Evolutionary conservation across 2,797 vertebrate species (phyloP).

Genomic region (Urosaurus nigricauda): DNA sequence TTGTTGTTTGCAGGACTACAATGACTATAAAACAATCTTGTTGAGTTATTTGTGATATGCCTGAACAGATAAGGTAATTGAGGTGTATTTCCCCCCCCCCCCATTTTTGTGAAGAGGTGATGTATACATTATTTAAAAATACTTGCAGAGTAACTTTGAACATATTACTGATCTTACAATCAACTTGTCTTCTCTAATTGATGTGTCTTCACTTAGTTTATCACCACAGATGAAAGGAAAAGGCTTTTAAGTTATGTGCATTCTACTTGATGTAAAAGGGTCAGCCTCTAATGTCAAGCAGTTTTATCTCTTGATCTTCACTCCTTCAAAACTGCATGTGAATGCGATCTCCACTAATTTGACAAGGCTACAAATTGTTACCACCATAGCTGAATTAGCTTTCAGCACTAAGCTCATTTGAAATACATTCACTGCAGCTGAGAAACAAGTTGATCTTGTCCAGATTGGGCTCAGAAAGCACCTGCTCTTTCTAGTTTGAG

Average conservation of each 20-base stretch:
- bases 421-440: neutral
- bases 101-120: neutral
- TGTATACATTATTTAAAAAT: neutral
- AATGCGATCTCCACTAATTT: neutral
- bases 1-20: constrained; percentile 5
- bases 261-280: neutral
- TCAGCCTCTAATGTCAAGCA: neutral
- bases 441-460: neutral
- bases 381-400: neutral
- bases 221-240: constrained; percentile 12
- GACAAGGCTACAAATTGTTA: neutral
- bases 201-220: neutral
- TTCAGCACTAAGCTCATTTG: neutral
- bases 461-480: neutral
- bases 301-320: neutral
- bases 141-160: neutral
- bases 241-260: constrained; percentile 6
- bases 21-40: constrained; percentile 14
- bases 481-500: neutral
- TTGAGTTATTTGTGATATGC: neutral
- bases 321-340: neutral
- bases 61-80: neutral
- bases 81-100: neutral
- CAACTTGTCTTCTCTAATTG: neutral
- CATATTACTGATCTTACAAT: neutral